Conservation (phyloP, 2,888 invertebrate genomes). For the Eupeodes latifasciatus region DNA sequence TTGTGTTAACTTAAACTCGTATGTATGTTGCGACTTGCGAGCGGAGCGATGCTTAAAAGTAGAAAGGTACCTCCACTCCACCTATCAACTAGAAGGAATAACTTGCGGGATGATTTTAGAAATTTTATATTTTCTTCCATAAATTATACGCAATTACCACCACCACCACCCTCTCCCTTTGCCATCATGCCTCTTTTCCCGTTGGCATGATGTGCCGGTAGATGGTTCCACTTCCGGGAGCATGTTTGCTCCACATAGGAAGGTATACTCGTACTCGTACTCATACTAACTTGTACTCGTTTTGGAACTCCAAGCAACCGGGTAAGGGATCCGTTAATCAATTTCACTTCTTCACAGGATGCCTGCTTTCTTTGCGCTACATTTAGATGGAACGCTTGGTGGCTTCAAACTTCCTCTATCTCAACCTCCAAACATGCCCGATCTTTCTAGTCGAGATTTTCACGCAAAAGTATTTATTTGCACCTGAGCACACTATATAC, state of each 20-base stretch:
- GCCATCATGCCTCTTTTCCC: background rate
- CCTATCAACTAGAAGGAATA: slow-evolving; percentile 49
- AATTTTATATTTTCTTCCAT: slow-evolving; percentile 73
- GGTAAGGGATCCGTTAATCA: slow-evolving; percentile 60
- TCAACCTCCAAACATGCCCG: background rate
- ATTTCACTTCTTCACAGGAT: slow-evolving; percentile 65
- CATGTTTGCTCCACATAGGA: background rate
- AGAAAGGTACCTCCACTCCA: too few relatives aligned
- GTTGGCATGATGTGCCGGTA: slow-evolving; percentile 13
- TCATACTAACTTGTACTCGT: background rate
- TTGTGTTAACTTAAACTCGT: background rate
- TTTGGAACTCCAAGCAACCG: slow-evolving; percentile 33
- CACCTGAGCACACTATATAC: slow-evolving; percentile 44
- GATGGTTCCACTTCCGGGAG: slow-evolving; percentile 43
- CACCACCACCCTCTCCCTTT: slow-evolving; percentile 13
- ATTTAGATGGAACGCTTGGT: background rate
- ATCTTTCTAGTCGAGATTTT: slow-evolving; percentile 47
- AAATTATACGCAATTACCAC: slow-evolving; percentile 73
- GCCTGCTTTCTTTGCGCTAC: background rate
- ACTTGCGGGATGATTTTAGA: slow-evolving; percentile 60
- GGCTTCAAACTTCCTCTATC: background rate
- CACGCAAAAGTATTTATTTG: slow-evolving; percentile 57
- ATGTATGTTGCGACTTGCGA: background rate
- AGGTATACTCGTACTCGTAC: too few relatives aligned
- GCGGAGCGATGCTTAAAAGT: too few relatives aligned